Base-by-base conservation (phyloP, 2,888 invertebrate species). In the Dione juno region DNA sequence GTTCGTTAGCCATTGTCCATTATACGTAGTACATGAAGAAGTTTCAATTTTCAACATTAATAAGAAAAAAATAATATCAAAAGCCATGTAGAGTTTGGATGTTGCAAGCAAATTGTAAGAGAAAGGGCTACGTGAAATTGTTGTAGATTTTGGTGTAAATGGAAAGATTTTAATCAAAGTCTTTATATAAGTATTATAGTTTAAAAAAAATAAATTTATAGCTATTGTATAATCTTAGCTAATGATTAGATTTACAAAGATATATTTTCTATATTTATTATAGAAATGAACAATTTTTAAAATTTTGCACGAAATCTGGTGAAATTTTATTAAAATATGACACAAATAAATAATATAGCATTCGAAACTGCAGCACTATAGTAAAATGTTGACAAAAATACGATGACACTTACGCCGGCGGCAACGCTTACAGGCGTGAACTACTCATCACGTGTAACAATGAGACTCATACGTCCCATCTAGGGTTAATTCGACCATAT, bases 361-460 rank as follows among this genome's bases (percentile, higher is more conserved):
- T 35, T 63, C 48, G 21, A 54, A 69, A 69, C 63, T 57, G 45
- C 48, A 68, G 69, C 64, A 45, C 64, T 64, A 64, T 50, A 54
- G 54, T 64, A 21, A 45, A 61, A 45, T 53, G 52, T 68, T 68
- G 67, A 69, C 69, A 69, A 69, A 69, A 64, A 69, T 69, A 11
- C 45, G 54, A 48, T 40, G 69, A 69, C 69, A 37, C 21, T 35
- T 37, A 28, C 58, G 48, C 57, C 58, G 58, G 58, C 58, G 58
- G 67, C 37, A 40, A n/a, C 48, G 57, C 45, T 37, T 48, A 40
- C 50, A 19, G 52, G 64, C 48, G 50, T 52, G 64, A 64, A 64
- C 64, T 64, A 64, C 52, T 64, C 64, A 64, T 64, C 64, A 64
- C 50, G 64, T 64, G 37, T 14, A 48, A 64, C 64, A 64, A 64